Base-by-base conservation (phyloP, 2,888 invertebrate species). In the Limnephilus lunatus region DNA sequence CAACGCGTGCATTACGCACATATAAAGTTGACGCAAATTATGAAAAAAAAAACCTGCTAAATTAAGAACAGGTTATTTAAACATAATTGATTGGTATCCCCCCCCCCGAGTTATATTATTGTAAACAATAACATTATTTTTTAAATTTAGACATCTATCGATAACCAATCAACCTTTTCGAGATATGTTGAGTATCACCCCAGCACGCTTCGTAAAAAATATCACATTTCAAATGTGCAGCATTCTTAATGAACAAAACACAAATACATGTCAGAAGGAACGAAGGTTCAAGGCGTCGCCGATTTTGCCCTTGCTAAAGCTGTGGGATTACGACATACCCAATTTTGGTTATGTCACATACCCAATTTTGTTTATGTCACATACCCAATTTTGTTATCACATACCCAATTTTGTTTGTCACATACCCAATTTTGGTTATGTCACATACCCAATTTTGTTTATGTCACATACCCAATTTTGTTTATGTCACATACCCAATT, bases 211-310 rank as follows among this genome's bases (percentile, higher is more conserved):
- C 9, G 68, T 68, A 32, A 83, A 83, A 83, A 32, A 83, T 83
- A 83, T 83, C 82, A 83, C 82, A 83, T 83, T 83, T 83, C 82
- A 83, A 31, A 83, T 83, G 82, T 35, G 82, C 82, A 35, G 32
- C 82, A 32, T 35, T 32, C 15, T 31, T 32, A 82, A 39, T 9
- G 39, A 81, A 81, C 12, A n/a, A 25, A 19, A 19, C 82, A 83
- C n/a, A 82, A 82, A 82, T 3, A n/a, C 32, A 14, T 1, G 53
- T 53, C 53, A 53, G 53, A 53, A 53, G 53, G 19, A 25, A 53
- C 53, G 53, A 53, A 53, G 19, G 2, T 19, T 53, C 53, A 53
- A 53, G 4, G 53, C 53, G 19, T 7, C 19, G 19, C 19, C 53
- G 19, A 53, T 53, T 19, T 19, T 7, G 15, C 53, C 53, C 19